phyloP scores from a whole-genome alignment of 1,140 invertebrate species.

The Neoseiulus cucumeris region DNA sequence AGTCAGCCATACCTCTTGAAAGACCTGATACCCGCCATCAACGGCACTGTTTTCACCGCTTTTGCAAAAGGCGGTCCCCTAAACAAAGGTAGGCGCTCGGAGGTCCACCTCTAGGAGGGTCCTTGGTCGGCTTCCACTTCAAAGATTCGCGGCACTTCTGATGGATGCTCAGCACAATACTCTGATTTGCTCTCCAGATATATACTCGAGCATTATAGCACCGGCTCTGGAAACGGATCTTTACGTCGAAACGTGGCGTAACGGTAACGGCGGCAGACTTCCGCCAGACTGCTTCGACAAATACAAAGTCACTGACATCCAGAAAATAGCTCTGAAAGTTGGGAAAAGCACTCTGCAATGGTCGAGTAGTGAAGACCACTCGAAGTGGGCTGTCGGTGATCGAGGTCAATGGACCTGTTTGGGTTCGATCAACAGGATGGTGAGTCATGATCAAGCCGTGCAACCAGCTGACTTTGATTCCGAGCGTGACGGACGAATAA shows the following conservation, averaged over 20 bases:
- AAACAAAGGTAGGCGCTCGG: not conserved
- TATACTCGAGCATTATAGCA: not conserved
- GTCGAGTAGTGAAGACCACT: not conserved
- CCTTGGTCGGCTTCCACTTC: too few species aligned
- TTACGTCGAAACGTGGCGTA: not conserved
- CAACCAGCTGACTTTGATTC: not conserved
- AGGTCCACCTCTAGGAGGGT: too few species aligned
- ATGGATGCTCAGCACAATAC: too few species aligned
- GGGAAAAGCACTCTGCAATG: not conserved
- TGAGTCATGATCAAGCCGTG: not conserved
- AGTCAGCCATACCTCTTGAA: not conserved
- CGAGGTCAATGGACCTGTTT: not conserved
- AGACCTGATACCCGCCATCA: not conserved
- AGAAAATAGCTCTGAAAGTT: not conserved
- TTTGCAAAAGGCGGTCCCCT: not conserved
- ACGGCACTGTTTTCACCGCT: not conserved
- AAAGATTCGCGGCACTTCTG: too few species aligned
- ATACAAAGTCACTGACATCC: not conserved
- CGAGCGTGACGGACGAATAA: not conserved
- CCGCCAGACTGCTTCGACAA: not conserved
- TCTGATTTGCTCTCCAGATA: not conserved
- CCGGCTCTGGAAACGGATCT: not conserved
- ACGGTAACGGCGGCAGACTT: constrained; percentile 1
- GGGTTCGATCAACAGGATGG: not conserved
- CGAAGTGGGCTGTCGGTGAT: not conserved